Conservation (phyloP, 2,888 invertebrate species). For the Phymatocera aterrima region DNA sequence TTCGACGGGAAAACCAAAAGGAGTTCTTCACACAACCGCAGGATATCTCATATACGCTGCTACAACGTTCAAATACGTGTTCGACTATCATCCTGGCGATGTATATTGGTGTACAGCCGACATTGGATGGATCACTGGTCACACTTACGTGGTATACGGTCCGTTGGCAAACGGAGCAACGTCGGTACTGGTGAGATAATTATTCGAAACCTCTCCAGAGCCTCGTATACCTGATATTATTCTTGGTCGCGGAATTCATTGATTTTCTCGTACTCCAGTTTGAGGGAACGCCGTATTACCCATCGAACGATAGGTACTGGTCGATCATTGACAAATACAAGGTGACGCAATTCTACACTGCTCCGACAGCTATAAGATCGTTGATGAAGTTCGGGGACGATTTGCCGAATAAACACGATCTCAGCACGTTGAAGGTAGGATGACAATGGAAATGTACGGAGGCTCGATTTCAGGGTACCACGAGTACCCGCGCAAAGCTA, state of each 20-base stretch:
- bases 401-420: conserved; percentile 81
- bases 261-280: conserved; percentile 79
- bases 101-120: conserved; percentile 97
- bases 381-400: conserved; percentile 96
- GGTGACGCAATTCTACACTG: conserved; percentile 98
- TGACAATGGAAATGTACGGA: no score
- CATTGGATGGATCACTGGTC: conserved; percentile 97
- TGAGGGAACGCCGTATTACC: conserved; percentile 98
- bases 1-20: conserved; percentile 98
- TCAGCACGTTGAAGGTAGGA: conserved; percentile 74
- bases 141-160: conserved; percentile 95
- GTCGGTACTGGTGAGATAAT: conserved; percentile 88
- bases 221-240: conserved; percentile 15
- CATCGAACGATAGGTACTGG: conserved; percentile 96
- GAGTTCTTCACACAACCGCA: conserved; percentile 95
- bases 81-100: conserved; percentile 91
- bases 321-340: conserved; percentile 93
- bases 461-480: no score
- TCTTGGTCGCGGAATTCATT: not conserved
- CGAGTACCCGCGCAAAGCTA: conserved; percentile 21
- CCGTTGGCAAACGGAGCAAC: conserved; percentile 96
- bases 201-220: not conserved
- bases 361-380: conserved; percentile 97
- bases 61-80: conserved; percentile 96
- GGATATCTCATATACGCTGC: conserved; percentile 97